Base-by-base conservation (phyloP, 37 sponge, comb jelly and placozoan genomes). In the Chondrilla cf. caribensis region DNA sequence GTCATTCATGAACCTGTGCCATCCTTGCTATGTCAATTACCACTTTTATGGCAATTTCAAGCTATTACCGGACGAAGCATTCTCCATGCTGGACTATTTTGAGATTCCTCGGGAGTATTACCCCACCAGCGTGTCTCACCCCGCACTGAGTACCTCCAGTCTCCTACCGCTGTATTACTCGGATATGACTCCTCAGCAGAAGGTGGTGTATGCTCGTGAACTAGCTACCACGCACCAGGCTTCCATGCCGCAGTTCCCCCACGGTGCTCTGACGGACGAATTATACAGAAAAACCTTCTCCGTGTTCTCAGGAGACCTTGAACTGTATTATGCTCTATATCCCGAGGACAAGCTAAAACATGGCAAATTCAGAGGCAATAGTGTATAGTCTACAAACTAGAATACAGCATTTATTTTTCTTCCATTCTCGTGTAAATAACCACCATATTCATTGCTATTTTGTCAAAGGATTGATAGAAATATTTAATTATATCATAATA, bases 161-260 rank as follows among this genome's bases (percentile, higher is more conserved):
- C 76, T 73, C 24, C 41, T 73, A n/a, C 76, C 76, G 1, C 44
- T 73, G 11, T 73, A 36, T 43, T 73, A 38, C 76, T 73, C 76
- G 2, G 25, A 73, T 39, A 73, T 73, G 76, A 73, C 41, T 3
- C 41, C 76, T 2, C 76, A 43, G 6, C 76, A 43, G 43, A 73
- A 73, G 6, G 41, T 73, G 21, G 24, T 73, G 43, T 73, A 73
- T 40, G 76, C 76, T 3, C 38, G 76, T 39, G 44, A 42, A n/a
- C 44, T 73, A 18, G 44, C 44, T 40, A 9, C 41, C 21, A 19
- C 44, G 19, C 68, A 67, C 32, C 76, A 73, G 17, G 76, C 24
- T 37, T 2, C 7, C n/a, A 8, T 73, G 44, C 76, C 76, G 21
- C 39, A 73, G 43, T 38, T 73, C 24, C 76, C 76, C 7, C 39